Evolutionary conservation across 2,797 vertebrate genomes (phyloP), one percentile per base, ranked within the genome.

Genomic region (Pseudochirops corinnae): DNA sequence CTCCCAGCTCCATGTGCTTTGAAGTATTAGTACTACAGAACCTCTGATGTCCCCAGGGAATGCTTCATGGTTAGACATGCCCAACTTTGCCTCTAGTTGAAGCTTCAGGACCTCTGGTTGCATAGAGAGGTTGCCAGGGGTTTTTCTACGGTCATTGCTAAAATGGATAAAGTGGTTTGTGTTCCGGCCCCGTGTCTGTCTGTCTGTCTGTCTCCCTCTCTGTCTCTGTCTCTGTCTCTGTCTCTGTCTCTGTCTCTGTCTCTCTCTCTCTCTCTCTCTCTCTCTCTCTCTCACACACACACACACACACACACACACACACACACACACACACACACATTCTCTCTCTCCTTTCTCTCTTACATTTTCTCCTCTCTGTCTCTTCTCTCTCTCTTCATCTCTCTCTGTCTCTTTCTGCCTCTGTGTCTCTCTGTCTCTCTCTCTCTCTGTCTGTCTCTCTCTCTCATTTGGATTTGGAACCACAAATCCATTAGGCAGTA

Each of bases 401-500:
- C 53, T 53, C 7, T 52, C 52, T 52, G 52, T 7, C 52, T 52
- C 52, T 52, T 4, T 52, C 4, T 52, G 52, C 7, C 53, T 53
- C 53, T 53, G 9, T 18, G 5, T 74, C 33, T 39, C 18, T 39
- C n/a, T 74, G 14, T 39, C 67, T 74, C 67, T 74, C 14, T 74
- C 33, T 74, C 33, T 74, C 33, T 74, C 62, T n/a, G n/a, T 74
- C 33, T 74, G 13, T 74, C 33, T 74, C 67, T 39, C 67, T 39
- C 33, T 21, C 56, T 56, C 56, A 56, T 56, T 56, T 56, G 56
- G 56, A 56, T 93, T 14, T 57, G 39, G 92, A 21, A 67, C 62
- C 95, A 56, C 26, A 90, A 94, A 90, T 56, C 96, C 94, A 95
- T 93, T 46, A 95, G 57, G 92, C 57, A 52, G 91, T 95, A 92